Evolutionary conservation across 2,888 invertebrate genomes (phyloP).

Genomic region (Tachina grossa): DNA sequence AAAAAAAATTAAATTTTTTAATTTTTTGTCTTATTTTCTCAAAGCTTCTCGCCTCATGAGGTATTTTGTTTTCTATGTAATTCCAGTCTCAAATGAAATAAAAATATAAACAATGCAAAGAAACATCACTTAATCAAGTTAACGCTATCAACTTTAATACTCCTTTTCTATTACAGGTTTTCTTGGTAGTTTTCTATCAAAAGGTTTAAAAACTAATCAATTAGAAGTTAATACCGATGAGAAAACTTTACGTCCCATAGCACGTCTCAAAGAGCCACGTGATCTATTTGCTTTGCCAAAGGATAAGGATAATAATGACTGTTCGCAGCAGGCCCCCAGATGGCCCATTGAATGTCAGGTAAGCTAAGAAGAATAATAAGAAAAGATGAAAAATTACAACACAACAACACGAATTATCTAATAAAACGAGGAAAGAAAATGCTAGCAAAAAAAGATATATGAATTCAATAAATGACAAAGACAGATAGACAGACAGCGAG

Average conservation of each 20-base stretch:
- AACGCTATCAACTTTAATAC: neutral
- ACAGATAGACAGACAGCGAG: no score
- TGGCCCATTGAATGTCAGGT: conserved; percentile 97
- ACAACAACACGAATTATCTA: conserved; percentile 23
- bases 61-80: neutral
- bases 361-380: conserved; percentile 60
- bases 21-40: no score
- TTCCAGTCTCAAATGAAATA: neutral
- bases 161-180: conserved; percentile 76
- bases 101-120: neutral
- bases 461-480: conserved; percentile 6
- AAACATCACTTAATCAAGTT: neutral
- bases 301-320: conserved; percentile 86
- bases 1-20: no score
- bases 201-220: conserved; percentile 86
- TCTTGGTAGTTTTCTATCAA: conserved; percentile 82
- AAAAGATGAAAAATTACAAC: neutral
- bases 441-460: neutral
- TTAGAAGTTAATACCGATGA: conserved; percentile 88
- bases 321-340: conserved; percentile 90
- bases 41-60: no score
- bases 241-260: conserved; percentile 86
- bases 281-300: conserved; percentile 89
- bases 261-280: conserved; percentile 87
- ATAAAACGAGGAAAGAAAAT: neutral